Conservation (phyloP, 2,797 vertebrate genomes). For the Sebastes melanostomus region DNA sequence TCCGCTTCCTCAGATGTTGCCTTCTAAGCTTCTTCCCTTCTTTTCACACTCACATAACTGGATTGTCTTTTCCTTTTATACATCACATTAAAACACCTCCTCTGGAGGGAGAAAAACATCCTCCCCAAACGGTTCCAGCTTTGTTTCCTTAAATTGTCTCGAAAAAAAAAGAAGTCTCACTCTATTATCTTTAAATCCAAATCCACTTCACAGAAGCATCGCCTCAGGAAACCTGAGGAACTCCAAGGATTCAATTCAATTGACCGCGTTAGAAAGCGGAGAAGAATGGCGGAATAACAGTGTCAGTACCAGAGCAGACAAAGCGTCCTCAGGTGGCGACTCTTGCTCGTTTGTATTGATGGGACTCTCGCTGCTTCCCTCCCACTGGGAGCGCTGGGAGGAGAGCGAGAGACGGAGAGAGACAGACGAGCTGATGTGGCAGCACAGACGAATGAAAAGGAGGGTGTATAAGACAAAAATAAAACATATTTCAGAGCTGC, state of each 20-base stretch:
- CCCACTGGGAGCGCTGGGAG: constrained; percentile 25
- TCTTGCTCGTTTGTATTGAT: constrained; percentile 44
- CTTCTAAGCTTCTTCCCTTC: not conserved
- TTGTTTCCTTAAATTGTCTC: constrained; percentile 42
- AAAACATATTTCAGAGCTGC: constrained; percentile 61
- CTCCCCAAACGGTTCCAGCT: constrained; percentile 19
- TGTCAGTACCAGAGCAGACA: constrained; percentile 29
- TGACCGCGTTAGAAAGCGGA: constrained; percentile 41
- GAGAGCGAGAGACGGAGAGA: constrained; percentile 15
- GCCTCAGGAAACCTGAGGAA: constrained; percentile 38
- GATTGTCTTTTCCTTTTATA: constrained; percentile 45
- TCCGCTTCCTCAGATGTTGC: constrained; percentile 31
- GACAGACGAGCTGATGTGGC: constrained; percentile 29
- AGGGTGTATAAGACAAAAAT: constrained; percentile 14
- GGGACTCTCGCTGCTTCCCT: constrained; percentile 28
- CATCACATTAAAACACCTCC: constrained; percentile 38
- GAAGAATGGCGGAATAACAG: constrained; percentile 36
- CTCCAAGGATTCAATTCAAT: constrained; percentile 39
- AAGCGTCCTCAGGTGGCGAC: constrained; percentile 45
- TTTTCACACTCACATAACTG: constrained; percentile 42
- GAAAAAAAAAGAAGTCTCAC: not conserved
- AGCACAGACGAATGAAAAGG: constrained; percentile 55
- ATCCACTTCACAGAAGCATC: constrained; percentile 33
- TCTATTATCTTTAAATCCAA: constrained; percentile 52
- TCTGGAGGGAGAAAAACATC: constrained; percentile 16